A percentile compares a stretch with the other conserved stretches of the same genome.
Conservation (phyloP, 2,113 vertebrate species). For the Megaleporinus macrocephalus region DNA sequence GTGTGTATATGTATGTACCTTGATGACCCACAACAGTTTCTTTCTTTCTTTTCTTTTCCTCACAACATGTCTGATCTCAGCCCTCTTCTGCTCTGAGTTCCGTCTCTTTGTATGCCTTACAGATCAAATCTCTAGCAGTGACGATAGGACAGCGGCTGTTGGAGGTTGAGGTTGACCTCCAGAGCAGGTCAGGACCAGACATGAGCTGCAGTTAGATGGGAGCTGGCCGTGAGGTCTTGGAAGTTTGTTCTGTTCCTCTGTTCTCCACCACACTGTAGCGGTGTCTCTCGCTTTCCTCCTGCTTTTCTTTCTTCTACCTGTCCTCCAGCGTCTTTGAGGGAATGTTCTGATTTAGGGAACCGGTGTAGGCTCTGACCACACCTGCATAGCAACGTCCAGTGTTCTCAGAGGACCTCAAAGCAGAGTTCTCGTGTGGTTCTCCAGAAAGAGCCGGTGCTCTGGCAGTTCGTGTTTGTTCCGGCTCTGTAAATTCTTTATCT, state of each 20-base stretch:
- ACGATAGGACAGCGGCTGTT: conserved; percentile 72
- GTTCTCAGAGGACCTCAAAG: too few species aligned
- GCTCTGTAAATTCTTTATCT: background rate
- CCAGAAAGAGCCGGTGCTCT: too few species aligned
- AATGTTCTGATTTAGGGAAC: background rate
- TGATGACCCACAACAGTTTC: too few species aligned
- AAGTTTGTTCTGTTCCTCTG: background rate
- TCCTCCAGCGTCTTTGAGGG: background rate
- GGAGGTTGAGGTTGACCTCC: conserved; percentile 65
- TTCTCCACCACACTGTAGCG: too few species aligned
- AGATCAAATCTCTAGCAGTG: conserved; percentile 77
- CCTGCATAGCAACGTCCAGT: too few species aligned
- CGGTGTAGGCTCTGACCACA: too few species aligned
- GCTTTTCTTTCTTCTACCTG: background rate
- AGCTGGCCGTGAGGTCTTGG: background rate
- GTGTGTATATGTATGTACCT: too few species aligned
- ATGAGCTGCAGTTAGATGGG: background rate
- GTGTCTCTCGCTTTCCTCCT: too few species aligned
- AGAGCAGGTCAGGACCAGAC: conserved; percentile 38
- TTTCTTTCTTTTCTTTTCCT: too few species aligned
- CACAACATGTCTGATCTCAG: too few species aligned
- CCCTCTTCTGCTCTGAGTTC: background rate
- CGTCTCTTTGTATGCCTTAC: conserved; percentile 8
- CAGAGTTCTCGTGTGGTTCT: too few species aligned
- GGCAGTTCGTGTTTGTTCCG: background rate